Base-by-base conservation (phyloP, 2,113 vertebrate species). In the Smithornis capensis region DNA sequence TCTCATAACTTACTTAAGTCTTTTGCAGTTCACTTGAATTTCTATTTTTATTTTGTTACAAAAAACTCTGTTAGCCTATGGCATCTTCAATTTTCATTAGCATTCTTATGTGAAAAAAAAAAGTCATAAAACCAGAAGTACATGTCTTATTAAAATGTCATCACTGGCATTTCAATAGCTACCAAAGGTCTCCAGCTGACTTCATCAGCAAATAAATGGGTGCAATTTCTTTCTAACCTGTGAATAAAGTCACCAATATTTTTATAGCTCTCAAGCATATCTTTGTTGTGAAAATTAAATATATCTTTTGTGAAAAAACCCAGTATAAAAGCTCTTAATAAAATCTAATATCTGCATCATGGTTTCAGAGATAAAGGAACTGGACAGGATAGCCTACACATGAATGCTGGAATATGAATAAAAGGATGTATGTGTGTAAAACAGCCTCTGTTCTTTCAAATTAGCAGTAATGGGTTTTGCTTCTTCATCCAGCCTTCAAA, bases 171-270 rank as follows among this genome's bases (percentile, higher is more conserved):
- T 81, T 86, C 15, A 69, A 44, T 53, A 80, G 25, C 19, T 69
- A 62, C 14, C 38, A 79, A 75, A 78, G 22, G 23, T 82, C 33
- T 86, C n/a, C 63, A 79, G 50, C 8, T 90, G 45, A 85, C 28
- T 90, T 86, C 14, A 64, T 63, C 38, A 35, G 64, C 50, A 14
- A 87, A 81, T 29, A 12, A 9, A 75, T 28, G 59, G 47, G 14
- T 67, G 53, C 7, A 56, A 73, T 85, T 77, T 87, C 28, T 53
- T 33, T 64, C 62, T 86, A 64, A 85, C 8, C 4, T 12, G 15
- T 9, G 31, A 90, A 94, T 77, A 80, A 79, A 96, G 14, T 57
- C 59, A 83, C 19, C 55, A 77, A 29, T 83, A 74, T 65, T 92
- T n/a, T 87, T 80, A 68, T 10, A 63, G 10, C 8, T 83, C 13